These are phyloP conservation scores for Clytia hemisphaerica DNA, from an alignment of 30 jellyfish, hydroid and myxozoan species.

Conservation along the genomic window DNA sequence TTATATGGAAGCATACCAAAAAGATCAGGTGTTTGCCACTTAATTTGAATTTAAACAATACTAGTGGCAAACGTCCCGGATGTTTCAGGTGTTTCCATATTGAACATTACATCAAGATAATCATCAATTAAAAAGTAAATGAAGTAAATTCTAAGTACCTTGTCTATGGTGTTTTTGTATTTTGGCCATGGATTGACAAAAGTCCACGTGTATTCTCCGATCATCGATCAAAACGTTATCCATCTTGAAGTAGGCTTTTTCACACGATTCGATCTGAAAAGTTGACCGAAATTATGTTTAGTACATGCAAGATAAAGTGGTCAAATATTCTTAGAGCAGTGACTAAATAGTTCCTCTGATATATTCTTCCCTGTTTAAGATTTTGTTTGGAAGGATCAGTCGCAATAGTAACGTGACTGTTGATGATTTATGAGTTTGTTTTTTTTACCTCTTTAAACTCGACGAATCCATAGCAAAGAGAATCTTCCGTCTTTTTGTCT, in stretches of 20 bases:
- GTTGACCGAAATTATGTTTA: neutral
- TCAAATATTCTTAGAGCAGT: too few species aligned
- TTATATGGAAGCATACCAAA: too few species aligned
- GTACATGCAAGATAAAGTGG: too few species aligned
- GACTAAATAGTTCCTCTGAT: too few species aligned
- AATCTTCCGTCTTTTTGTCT: conserved; percentile 92
- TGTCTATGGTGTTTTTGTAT: conserved; percentile 68
- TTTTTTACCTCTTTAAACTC: conserved; percentile 91
- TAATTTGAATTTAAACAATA: too few species aligned
- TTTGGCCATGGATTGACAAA: conserved; percentile 89
- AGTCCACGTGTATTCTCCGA: conserved; percentile 97
- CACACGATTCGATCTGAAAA: conserved; percentile 95
- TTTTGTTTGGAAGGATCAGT: conserved; percentile 65
- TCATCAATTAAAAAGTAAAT: too few species aligned
- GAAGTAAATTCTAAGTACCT: conserved; percentile 47
- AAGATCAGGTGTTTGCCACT: too few species aligned
- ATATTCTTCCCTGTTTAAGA: conserved; percentile 58
- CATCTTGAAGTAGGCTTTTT: conserved; percentile 97
- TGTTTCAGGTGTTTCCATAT: too few species aligned
- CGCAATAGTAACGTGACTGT: conserved; percentile 70
- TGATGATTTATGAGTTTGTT: too few species aligned
- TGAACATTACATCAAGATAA: too few species aligned
- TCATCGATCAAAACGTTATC: conserved; percentile 98
- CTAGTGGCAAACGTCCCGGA: too few species aligned
- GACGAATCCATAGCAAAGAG: conserved; percentile 91